These are phyloP conservation scores for Parazoanthus darwini DNA, from an alignment of 92 coral and sea anemone genomes.

Conservation along the genomic window DNA sequence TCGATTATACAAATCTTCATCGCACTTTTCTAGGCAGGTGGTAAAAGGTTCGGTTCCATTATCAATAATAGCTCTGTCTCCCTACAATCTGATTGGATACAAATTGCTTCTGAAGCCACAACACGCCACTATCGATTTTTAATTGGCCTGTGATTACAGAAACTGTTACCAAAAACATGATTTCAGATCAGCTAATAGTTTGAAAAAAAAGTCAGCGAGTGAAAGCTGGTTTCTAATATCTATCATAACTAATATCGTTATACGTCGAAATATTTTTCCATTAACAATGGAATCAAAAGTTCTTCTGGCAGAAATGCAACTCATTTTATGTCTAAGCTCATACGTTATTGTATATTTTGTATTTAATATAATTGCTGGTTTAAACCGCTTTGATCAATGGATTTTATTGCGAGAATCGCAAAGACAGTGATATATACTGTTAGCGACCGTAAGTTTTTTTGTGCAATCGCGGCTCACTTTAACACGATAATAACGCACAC, in stretches of 20 bases:
- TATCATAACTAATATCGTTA: not conserved
- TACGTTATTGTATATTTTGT: not conserved
- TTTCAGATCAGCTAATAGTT: not conserved
- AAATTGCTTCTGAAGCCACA: not conserved
- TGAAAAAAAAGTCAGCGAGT: not conserved
- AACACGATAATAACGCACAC: not conserved
- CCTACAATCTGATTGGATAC: not conserved
- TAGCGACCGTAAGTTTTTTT: not conserved
- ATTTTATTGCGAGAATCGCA: not conserved
- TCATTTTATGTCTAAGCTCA: not conserved
- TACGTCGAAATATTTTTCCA: not conserved
- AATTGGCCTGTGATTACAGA: not conserved
- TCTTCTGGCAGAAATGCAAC: not conserved
- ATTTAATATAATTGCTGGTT: not conserved
- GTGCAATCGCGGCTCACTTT: not conserved
- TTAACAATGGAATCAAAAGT: not conserved
- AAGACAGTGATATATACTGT: not conserved
- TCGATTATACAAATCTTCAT: not conserved
- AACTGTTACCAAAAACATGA: not conserved
- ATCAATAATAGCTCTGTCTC: constrained; percentile 3
- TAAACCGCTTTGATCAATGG: not conserved
- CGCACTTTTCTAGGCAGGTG: constrained; percentile 33
- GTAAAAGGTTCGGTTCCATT: not conserved
- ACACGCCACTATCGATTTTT: not conserved
- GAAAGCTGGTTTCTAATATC: not conserved